These are phyloP conservation scores for Sylvilagus bachmani DNA, from an alignment of 2,113 vertebrate species.

Conservation along the genomic window DNA sequence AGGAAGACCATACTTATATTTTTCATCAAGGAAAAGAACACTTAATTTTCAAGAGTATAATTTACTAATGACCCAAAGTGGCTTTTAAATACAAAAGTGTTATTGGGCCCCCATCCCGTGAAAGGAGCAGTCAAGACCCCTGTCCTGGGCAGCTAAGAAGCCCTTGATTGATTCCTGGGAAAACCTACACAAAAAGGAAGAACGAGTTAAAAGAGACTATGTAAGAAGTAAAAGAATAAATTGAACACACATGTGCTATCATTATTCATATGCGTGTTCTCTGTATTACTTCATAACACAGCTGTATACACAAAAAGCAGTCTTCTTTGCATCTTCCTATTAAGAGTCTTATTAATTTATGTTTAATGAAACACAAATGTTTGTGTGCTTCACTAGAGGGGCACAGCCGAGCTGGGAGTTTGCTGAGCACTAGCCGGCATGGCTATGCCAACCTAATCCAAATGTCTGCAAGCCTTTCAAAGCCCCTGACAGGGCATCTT, in stretches of 20 bases:
- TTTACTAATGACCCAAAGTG: conserved; percentile 75
- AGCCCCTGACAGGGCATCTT: conserved; percentile 86
- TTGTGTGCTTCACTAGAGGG: conserved; percentile 82
- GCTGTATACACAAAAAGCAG: conserved; percentile 86
- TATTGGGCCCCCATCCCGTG: conserved; percentile 25
- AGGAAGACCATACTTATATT: conserved; percentile 78
- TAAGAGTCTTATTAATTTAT: conserved; percentile 87
- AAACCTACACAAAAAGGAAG: conserved; percentile 81
- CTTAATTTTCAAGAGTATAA: conserved; percentile 81
- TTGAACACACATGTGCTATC: conserved; percentile 87
- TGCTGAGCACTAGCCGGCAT: conserved; percentile 77
- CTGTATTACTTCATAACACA: conserved; percentile 88
- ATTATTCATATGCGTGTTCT: conserved; percentile 86
- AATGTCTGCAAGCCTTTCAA: conserved; percentile 87
- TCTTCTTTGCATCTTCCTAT: conserved; percentile 85
- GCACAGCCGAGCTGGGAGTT: conserved; percentile 72
- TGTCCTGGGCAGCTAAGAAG: conserved; percentile 82
- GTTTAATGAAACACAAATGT: conserved; percentile 88
- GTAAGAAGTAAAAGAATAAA: conserved; percentile 87
- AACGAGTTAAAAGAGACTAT: conserved; percentile 82
- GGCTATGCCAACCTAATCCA: conserved; percentile 83
- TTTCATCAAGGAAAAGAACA: conserved; percentile 77
- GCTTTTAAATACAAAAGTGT: conserved; percentile 77
- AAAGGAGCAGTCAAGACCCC: conserved; percentile 75
- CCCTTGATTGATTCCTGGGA: conserved; percentile 85